Evolutionary conservation across 1,140 invertebrate species (phyloP), one percentile per base, ranked within the genome.

Genomic region (Pseudomyrmex dendroicus): DNA sequence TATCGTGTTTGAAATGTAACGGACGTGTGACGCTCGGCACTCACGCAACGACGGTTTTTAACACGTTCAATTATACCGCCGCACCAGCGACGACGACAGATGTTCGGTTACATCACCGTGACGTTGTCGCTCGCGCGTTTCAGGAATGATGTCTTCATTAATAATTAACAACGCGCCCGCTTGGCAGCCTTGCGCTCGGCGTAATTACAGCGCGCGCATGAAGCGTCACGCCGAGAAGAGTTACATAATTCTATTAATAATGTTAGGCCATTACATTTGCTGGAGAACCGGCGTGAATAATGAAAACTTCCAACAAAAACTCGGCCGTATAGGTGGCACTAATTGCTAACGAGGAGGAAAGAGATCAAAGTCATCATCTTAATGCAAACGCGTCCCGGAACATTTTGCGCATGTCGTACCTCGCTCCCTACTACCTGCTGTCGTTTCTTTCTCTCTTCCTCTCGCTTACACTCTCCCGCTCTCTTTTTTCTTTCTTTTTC

Each of bases 241-340:
- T 80, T 80, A 80, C 76, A 80, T 80, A 80, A 72, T 80, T 80
- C 76, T 80, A 80, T 80, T 80, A 80, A 80, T 80, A 80, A 80
- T 80, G 56, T 44, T 44, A 20, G 44, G 54, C 44, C 66, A 80
- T 80, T 80, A 80, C 76, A 80, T 80, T 68, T 72, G 66, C 56
- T 48, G 46, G 17, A 80, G 66, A 59, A 17, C 10, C 76, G 66
- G 35, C 20, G 66, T 72, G 76, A 80, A 80, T 80, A 72, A 78
- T 78, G 64, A 78, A 78, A 70, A 70, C 54, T 20, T 72, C 66
- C 76, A 52, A 80, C 66, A 80, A 80, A 80, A 80, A 80, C 66
- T 80, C 59, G 44, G n/a, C 66, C 66, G 44, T 35, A 35, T n/a
- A 66, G 66, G 66, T 59, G 44, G 66, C 66, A 80, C 72, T 80